Base-by-base conservation (phyloP, 1,140 invertebrate species). In the Colletes gigas region DNA sequence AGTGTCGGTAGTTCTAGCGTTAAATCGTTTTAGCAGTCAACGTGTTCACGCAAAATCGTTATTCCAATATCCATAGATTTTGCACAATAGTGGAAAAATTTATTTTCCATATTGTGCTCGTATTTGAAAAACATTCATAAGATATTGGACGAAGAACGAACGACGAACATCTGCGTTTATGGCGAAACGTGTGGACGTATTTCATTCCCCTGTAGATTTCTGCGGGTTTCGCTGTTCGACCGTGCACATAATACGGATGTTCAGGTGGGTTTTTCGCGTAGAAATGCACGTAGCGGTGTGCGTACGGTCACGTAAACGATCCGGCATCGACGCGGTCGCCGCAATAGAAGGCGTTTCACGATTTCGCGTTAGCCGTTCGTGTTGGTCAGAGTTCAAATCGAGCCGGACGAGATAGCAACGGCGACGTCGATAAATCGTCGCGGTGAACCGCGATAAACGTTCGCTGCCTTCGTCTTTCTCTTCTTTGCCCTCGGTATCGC, bases 381-480 rank as follows among this genome's bases (percentile, higher is more conserved):
- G 54, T 72, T 69, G 86, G 84, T 87, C 85, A 87, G 74, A 87
- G 85, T 87, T 87, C 86, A 87, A 83, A 84, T 87, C 75, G 73
- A 84, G 75, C 73, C 85, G 85, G 82, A 80, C 78, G 86, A 87
- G 84, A 87, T 87, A 87, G 79, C 67, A 52, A 86, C 67, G 75
- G 82, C 72, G 82, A 83, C 84, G 85, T 66, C 85, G 86, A 88
- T 86, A 88, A 88, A 88, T 88, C 86, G 86, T 78, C 77, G 82
- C 74, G 85, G 86, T 85, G 57, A 72, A 82, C 85, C 78, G 78
- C 85, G 86, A 87, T 87, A 87, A 87, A 87, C 82, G 85, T 73
- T 81, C 85, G 52, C 68, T 82, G 81, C 60, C 65, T 78, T 67
- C 47, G 57, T 71, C 76, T 81, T 82, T 86, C 79, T 65, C 41